Evolutionary conservation across 2,113 vertebrate species (phyloP).

Genomic region (Murina feae): DNA sequence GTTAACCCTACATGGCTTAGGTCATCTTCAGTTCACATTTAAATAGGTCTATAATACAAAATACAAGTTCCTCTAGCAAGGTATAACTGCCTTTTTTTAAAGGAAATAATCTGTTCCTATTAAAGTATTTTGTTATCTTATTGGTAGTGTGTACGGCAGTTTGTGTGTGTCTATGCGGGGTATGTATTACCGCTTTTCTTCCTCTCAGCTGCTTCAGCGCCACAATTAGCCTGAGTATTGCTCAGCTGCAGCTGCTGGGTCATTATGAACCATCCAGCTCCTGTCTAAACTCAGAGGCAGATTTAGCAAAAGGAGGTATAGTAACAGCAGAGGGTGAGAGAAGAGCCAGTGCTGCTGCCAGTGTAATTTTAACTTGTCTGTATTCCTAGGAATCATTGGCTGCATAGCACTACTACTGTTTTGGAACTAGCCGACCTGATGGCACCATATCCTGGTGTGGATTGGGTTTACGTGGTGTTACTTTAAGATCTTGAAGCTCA

Average conservation of each 20-base stretch:
- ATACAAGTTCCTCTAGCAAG: not conserved
- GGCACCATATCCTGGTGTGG: not conserved
- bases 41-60: constrained; percentile 48
- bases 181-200: constrained; percentile 47
- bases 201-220: constrained; percentile 65
- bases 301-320: constrained; percentile 70
- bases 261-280: constrained; percentile 65
- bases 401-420: not conserved
- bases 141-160: not conserved
- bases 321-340: constrained; percentile 53
- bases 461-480: constrained; percentile 8
- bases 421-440: constrained; percentile 21
- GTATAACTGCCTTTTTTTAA: constrained; percentile 23
- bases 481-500: not conserved
- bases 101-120: constrained; percentile 10
- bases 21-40: constrained; percentile 65
- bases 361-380: constrained; percentile 36
- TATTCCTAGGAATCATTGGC: constrained; percentile 38
- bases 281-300: constrained; percentile 68
- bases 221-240: constrained; percentile 70
- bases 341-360: constrained; percentile 42
- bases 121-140: not conserved
- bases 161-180: not conserved
- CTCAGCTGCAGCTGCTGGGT: constrained; percentile 74
- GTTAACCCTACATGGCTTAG: constrained; percentile 37